These are phyloP conservation scores for Apogon talboti DNA, from an alignment of 2,797 vertebrate species.

Conservation along the genomic window DNA sequence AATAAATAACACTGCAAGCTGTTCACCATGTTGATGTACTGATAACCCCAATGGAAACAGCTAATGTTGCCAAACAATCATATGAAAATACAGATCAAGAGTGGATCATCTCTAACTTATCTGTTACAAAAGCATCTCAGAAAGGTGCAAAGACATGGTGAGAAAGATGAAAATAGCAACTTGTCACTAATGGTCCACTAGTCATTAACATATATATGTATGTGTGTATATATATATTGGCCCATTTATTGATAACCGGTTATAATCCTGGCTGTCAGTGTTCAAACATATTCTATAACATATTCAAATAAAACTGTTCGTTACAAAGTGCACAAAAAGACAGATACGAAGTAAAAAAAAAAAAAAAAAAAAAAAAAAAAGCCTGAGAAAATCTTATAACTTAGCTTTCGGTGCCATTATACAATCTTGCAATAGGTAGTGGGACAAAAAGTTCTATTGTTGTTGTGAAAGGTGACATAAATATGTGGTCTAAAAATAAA, in stretches of 20 bases:
- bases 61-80: constrained; percentile 65
- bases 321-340: constrained; percentile 77
- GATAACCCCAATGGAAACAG: constrained; percentile 55
- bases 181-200: constrained; percentile 70
- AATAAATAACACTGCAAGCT: constrained; percentile 60
- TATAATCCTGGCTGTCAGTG: constrained; percentile 60
- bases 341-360: constrained; percentile 41
- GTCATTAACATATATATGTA: constrained; percentile 26
- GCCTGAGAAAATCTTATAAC: constrained; percentile 63
- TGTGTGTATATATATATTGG: constrained; percentile 38
- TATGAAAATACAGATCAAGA: constrained; percentile 49
- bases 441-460: constrained; percentile 30
- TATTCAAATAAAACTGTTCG: constrained; percentile 52
- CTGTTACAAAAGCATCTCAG: constrained; percentile 57
- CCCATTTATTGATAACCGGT: constrained; percentile 58
- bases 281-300: constrained; percentile 55
- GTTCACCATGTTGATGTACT: constrained; percentile 46
- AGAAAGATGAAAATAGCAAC: constrained; percentile 20
- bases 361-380: constrained; percentile 44
- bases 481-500: too few species aligned
- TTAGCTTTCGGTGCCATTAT: constrained; percentile 56
- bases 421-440: constrained; percentile 64
- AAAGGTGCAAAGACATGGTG: constrained; percentile 45
- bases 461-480: too few species aligned
- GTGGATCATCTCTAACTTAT: constrained; percentile 35